These are phyloP conservation scores for Monochamus alternatus DNA, from an alignment of 2,888 invertebrate species.

Conservation along the genomic window DNA sequence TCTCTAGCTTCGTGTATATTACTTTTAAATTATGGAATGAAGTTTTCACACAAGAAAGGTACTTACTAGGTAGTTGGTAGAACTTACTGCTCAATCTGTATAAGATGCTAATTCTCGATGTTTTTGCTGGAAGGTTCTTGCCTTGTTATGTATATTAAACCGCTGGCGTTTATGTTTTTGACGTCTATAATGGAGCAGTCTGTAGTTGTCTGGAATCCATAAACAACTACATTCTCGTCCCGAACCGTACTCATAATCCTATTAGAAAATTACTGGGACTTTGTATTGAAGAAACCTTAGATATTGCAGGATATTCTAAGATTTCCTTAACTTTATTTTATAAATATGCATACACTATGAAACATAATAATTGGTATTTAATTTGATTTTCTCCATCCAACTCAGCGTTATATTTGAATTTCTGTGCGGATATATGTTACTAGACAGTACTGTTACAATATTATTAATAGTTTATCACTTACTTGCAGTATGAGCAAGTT, in stretches of 20 bases:
- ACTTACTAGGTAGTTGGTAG: constrained; percentile 38
- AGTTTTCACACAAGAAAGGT: not conserved
- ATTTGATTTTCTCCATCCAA: no score
- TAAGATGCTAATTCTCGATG: constrained; percentile 36
- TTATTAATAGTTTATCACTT: no score
- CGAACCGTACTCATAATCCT: constrained; percentile 46
- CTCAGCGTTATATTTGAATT: not conserved
- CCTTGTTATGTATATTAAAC: constrained; percentile 37
- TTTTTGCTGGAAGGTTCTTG: constrained; percentile 39
- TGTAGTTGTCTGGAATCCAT: constrained; percentile 38
- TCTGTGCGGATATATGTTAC: no score
- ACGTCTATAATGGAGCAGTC: constrained; percentile 43
- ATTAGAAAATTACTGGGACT: constrained; percentile 41
- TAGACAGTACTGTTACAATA: no score
- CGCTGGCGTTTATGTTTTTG: constrained; percentile 34
- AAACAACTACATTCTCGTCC: constrained; percentile 31
- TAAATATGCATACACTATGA: no score
- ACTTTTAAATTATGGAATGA: constrained; percentile 19
- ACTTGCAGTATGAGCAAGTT: no score
- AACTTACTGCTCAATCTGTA: constrained; percentile 23
- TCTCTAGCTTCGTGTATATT: not conserved
- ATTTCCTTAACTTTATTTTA: not conserved
- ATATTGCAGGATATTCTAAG: not conserved
- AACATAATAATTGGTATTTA: no score
- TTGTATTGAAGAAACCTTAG: constrained; percentile 42